phyloP scores from a whole-genome alignment of 2,888 invertebrate genomes.

The Fissipunctia ypsillon region DNA sequence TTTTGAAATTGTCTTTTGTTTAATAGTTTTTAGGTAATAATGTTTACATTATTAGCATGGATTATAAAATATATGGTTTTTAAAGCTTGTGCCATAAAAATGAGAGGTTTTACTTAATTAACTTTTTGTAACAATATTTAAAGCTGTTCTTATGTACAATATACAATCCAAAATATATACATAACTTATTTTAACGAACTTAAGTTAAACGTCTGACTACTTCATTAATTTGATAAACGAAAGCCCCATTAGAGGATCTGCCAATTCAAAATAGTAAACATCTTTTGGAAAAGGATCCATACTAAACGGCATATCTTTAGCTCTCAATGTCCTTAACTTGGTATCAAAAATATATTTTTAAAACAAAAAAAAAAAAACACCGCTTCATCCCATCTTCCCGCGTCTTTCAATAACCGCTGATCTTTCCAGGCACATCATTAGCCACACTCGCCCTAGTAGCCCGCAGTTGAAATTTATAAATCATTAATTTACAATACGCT shows the following conservation, averaged over 20 bases:
- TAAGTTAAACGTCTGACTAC: neutral
- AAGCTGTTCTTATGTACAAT: neutral
- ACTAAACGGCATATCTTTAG: neutral
- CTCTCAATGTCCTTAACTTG: neutral
- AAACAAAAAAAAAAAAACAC: neutral
- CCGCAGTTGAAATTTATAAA: constrained; percentile 76
- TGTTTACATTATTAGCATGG: too few species aligned
- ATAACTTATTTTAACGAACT: neutral
- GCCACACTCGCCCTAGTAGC: constrained; percentile 76
- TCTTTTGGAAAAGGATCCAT: neutral
- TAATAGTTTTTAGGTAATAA: neutral
- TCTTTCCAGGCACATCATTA: constrained; percentile 66
- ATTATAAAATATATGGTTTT: neutral
- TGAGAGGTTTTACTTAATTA: too few species aligned
- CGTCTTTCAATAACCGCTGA: constrained; percentile 50
- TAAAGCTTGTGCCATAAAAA: too few species aligned
- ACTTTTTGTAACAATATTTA: neutral
- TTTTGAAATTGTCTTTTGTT: neutral
- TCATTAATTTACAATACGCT: constrained; percentile 85
- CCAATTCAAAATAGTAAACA: neutral
- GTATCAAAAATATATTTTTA: neutral
- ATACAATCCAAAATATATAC: neutral
- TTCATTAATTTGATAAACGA: neutral
- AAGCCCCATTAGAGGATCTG: neutral
- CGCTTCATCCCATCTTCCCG: neutral